Evolutionary conservation across 2,113 vertebrate genomes (phyloP).

Genomic region (Bathybates hornii): DNA sequence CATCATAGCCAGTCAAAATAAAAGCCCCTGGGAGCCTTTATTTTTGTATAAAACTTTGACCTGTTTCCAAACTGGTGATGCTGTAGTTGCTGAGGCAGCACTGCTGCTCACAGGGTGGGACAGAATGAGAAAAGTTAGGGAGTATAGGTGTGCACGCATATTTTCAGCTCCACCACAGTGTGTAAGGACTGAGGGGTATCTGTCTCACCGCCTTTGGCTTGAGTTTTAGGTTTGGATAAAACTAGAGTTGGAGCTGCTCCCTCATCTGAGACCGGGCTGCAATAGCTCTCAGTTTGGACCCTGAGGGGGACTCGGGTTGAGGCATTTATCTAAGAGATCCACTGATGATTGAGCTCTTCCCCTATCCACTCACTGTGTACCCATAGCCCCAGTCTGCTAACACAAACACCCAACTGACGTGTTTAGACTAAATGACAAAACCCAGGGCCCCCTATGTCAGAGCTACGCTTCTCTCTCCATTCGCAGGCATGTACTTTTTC

Average conservation of each 20-base stretch:
- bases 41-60: constrained; percentile 26
- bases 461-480: constrained; percentile 48
- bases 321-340: constrained; percentile 68
- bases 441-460: constrained; percentile 66
- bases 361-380: constrained; percentile 36
- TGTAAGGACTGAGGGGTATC: not conserved
- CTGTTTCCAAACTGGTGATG: not conserved
- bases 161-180: not conserved
- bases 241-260: constrained; percentile 1
- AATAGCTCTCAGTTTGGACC: constrained; percentile 47
- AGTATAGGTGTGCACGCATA: not conserved
- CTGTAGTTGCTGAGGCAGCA: not conserved
- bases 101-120: not conserved
- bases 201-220: not conserved
- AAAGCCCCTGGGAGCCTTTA: constrained; percentile 5
- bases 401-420: constrained; percentile 70
- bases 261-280: constrained; percentile 10
- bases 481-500: constrained; percentile 60
- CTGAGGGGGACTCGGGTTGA: constrained; percentile 56
- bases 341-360: constrained; percentile 63
- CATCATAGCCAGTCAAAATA: constrained; percentile 40
- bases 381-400: constrained; percentile 56
- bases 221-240: constrained; percentile 21
- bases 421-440: constrained; percentile 74
- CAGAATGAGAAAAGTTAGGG: not conserved